phyloP scores from a whole-genome alignment of 2,113 vertebrate species.

The Carassius gibelio region DNA sequence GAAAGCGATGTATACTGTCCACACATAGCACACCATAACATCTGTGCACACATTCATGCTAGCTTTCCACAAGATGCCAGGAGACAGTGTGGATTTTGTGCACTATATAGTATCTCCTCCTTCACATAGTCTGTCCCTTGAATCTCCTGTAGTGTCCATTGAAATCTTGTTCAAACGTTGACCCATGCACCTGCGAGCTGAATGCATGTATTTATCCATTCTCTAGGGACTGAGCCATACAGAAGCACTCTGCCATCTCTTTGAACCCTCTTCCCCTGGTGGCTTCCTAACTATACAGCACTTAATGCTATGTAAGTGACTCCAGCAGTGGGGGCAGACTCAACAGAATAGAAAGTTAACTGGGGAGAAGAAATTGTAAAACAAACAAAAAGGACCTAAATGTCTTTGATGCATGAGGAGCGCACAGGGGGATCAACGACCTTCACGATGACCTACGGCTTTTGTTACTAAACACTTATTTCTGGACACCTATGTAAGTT shows the following conservation, averaged over 20 bases:
- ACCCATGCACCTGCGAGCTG: conserved; percentile 60
- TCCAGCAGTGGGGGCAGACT: conserved; percentile 77
- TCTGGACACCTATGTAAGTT: conserved; percentile 62
- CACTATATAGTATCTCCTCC: conserved; percentile 1
- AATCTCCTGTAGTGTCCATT: conserved; percentile 10
- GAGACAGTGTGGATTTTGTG: conserved; percentile 15
- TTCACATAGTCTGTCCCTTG: neutral
- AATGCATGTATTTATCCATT: conserved; percentile 73
- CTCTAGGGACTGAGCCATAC: conserved; percentile 73
- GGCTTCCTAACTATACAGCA: conserved; percentile 74
- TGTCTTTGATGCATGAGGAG: conserved; percentile 74
- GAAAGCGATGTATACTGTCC: conserved; percentile 55
- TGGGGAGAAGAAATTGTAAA: conserved; percentile 53
- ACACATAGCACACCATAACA: conserved; percentile 60
- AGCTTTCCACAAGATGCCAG: conserved; percentile 49
- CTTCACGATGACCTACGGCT: conserved; percentile 72
- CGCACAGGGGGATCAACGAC: conserved; percentile 76
- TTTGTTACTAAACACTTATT: conserved; percentile 77
- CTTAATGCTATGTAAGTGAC: conserved; percentile 81
- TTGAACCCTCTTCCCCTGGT: conserved; percentile 78
- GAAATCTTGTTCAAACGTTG: conserved; percentile 43
- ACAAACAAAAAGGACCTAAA: conserved; percentile 45
- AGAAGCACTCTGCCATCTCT: conserved; percentile 73
- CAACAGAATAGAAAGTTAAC: conserved; percentile 73
- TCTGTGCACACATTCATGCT: conserved; percentile 54